Conservation (phyloP, 2,888 invertebrate species). For the Morpho helenor region DNA sequence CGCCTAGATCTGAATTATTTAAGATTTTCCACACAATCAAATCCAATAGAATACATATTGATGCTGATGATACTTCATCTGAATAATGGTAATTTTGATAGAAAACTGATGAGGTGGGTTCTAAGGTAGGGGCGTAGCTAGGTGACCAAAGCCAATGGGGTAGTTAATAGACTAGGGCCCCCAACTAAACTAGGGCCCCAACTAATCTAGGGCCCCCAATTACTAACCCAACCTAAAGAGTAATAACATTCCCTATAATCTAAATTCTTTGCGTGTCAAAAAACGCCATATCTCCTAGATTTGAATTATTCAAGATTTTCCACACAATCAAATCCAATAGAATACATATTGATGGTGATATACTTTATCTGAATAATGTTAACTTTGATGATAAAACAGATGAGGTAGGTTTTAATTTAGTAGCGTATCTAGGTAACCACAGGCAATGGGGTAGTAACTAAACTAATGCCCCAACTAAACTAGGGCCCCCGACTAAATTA, state of each 20-base stretch:
- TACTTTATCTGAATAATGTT: conserved; percentile 1
- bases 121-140: no score
- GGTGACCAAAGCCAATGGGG: no score
- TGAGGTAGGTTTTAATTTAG: no score
- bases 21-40: conserved; percentile 48
- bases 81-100: conserved; percentile 2
- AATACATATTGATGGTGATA: conserved; percentile 18
- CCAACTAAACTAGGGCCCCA: no score
- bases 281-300: conserved; percentile 45
- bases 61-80: conserved; percentile 5
- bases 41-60: conserved; percentile 37
- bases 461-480: no score
- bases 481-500: no score
- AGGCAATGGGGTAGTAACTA: no score
- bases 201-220: no score
- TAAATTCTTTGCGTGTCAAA: conserved; percentile 46
- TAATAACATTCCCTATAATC: conserved; percentile 43
- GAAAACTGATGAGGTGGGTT: no score
- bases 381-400: not conserved
- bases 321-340: conserved; percentile 49
- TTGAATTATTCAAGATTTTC: no score
- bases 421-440: no score
- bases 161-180: no score
- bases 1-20: conserved; percentile 52
- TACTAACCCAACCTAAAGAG: conserved; percentile 47